Conservation (phyloP, 2,113 vertebrate genomes). For the Sminthopsis crassicaudata region DNA sequence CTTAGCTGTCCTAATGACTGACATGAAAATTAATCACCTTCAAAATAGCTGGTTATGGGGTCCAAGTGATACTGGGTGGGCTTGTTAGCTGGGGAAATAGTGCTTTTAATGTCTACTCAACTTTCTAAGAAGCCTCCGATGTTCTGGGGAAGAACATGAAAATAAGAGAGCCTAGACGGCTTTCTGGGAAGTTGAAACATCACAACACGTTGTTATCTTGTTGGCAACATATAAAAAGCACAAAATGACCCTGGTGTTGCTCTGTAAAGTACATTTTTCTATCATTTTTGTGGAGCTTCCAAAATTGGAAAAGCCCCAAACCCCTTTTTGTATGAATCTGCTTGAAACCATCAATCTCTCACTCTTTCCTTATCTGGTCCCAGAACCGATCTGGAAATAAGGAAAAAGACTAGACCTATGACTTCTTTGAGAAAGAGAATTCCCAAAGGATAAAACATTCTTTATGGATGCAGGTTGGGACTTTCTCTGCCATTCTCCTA, state of each 20-base stretch:
- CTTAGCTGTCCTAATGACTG: not conserved
- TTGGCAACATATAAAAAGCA: constrained; percentile 16
- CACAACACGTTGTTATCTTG: not conserved
- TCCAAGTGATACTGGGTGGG: constrained; percentile 4
- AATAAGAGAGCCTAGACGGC: not conserved
- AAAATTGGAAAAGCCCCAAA: not conserved
- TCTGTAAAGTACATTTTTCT: not conserved
- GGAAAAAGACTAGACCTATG: not conserved
- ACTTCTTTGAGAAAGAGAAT: not conserved
- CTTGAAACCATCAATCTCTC: not conserved
- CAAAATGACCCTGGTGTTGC: not conserved
- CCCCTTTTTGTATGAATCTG: not conserved
- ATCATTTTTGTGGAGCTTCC: not conserved
- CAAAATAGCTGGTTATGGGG: not conserved
- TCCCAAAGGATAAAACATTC: not conserved
- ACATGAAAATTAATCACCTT: constrained; percentile 36
- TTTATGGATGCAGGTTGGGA: not conserved
- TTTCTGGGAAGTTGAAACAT: constrained; percentile 4
- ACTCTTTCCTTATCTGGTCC: not conserved
- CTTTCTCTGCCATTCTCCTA: not conserved
- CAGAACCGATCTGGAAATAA: not conserved
- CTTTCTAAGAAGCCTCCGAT: not conserved
- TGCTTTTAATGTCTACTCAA: constrained; percentile 24
- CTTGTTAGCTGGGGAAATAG: not conserved
- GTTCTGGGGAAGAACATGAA: not conserved